phyloP scores from a whole-genome alignment of 1,140 invertebrate species.

The Lepidurus packardi region DNA sequence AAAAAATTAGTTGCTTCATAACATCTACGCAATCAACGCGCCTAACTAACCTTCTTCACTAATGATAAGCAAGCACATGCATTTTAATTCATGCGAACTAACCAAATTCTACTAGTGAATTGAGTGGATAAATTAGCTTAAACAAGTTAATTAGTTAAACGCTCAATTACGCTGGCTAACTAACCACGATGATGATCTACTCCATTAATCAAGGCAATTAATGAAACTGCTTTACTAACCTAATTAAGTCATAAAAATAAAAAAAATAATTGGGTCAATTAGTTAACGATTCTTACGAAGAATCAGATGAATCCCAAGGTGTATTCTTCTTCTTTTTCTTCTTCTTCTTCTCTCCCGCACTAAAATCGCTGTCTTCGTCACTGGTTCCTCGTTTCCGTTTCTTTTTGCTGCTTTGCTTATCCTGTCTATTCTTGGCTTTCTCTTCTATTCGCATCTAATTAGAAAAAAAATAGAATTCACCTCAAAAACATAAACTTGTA shows the following conservation, averaged over 20 bases:
- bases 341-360: slow-evolving; percentile 49
- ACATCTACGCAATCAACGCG: neutral
- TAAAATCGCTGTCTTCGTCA: slow-evolving; percentile 46
- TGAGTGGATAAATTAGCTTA: too few relatives aligned
- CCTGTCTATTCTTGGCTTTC: slow-evolving; percentile 28
- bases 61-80: neutral
- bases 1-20: neutral
- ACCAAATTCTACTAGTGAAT: too few relatives aligned
- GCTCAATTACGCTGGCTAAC: too few relatives aligned
- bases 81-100: neutral
- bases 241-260: too few relatives aligned
- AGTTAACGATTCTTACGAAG: slow-evolving; percentile 45
- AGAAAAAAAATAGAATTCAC: neutral
- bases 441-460: neutral
- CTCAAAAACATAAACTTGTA: neutral
- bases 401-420: slow-evolving; percentile 29
- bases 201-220: too few relatives aligned
- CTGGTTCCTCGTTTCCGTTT: slow-evolving; percentile 45
- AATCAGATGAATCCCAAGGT: slow-evolving; percentile 63
- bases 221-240: slow-evolving; percentile 15
- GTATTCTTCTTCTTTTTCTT: slow-evolving; percentile 55
- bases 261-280: too few relatives aligned
- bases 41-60: neutral
- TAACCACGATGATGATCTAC: too few relatives aligned
- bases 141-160: too few relatives aligned